Conservation (phyloP, 2,113 vertebrate species). For the Trematocara marginatum region DNA sequence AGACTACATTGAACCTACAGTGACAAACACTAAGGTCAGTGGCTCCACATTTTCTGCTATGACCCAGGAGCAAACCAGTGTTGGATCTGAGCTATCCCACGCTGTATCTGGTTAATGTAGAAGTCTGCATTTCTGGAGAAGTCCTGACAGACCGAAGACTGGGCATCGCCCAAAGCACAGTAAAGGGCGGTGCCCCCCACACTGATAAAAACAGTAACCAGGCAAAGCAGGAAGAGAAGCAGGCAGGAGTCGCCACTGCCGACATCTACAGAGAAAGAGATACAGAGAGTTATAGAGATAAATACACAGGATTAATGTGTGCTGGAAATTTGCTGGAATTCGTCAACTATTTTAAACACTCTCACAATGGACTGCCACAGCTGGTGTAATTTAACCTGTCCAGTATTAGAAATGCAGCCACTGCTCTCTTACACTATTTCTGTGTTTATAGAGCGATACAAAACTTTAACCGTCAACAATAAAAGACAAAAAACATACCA, state of each 20-base stretch:
- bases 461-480: background rate
- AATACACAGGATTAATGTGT: background rate
- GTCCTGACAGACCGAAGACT: constrained; percentile 90
- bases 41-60: constrained; percentile 57
- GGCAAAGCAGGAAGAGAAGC: constrained; percentile 88
- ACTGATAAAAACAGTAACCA: constrained; percentile 93
- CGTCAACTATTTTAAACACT: background rate
- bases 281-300: background rate
- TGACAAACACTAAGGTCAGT: background rate
- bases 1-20: background rate
- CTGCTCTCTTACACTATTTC: background rate
- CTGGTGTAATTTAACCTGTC: background rate
- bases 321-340: background rate
- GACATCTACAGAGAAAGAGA: constrained; percentile 76
- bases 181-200: constrained; percentile 94
- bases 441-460: background rate
- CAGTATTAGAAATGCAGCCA: background rate
- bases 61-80: constrained; percentile 81
- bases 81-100: constrained; percentile 79
- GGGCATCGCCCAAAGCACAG: constrained; percentile 87
- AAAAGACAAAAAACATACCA: constrained; percentile 68
- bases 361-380: background rate
- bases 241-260: constrained; percentile 87
- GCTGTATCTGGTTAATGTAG: constrained; percentile 83
- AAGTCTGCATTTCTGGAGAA: constrained; percentile 92